A percentile compares a stretch with the other conserved stretches of the same genome.
Conservation (phyloP, 2,113 vertebrate species). For the Budorcas taxicolor region DNA sequence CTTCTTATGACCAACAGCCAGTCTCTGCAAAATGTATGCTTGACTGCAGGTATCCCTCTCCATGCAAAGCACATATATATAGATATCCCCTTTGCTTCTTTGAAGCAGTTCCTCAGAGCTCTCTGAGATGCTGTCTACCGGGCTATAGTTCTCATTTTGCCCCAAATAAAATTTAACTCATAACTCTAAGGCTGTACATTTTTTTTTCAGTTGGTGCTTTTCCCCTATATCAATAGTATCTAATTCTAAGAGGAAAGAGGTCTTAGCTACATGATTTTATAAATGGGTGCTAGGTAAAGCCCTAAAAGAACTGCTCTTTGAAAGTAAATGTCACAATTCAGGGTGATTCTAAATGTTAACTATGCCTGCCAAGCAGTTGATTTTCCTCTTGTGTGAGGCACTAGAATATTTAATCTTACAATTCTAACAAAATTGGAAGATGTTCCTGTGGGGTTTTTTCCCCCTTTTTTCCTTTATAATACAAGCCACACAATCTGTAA, state of each 20-base stretch:
- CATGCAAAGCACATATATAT: background rate
- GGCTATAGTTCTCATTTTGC: background rate
- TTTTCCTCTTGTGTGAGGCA: background rate
- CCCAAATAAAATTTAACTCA: background rate
- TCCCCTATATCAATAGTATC: background rate
- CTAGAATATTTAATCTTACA: background rate
- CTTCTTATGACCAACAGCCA: background rate
- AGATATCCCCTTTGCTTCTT: background rate
- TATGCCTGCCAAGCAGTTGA: background rate
- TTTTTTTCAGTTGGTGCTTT: background rate
- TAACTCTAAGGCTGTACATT: background rate
- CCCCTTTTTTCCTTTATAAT: background rate
- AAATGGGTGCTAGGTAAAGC: background rate
- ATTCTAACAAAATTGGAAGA: background rate
- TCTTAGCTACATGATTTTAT: background rate
- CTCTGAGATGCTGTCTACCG: background rate
- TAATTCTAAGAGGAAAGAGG: background rate
- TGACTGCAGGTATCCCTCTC: background rate
- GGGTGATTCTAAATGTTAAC: background rate
- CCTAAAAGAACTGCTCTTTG: background rate
- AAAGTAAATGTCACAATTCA: background rate
- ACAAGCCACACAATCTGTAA: background rate
- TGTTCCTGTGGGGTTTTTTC: fast-evolving
- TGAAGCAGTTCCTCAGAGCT: background rate
- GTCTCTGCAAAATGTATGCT: background rate